Evolutionary conservation across 2,797 vertebrate genomes (phyloP), one percentile per base, ranked within the genome.

Genomic region (Mus caroli): DNA sequence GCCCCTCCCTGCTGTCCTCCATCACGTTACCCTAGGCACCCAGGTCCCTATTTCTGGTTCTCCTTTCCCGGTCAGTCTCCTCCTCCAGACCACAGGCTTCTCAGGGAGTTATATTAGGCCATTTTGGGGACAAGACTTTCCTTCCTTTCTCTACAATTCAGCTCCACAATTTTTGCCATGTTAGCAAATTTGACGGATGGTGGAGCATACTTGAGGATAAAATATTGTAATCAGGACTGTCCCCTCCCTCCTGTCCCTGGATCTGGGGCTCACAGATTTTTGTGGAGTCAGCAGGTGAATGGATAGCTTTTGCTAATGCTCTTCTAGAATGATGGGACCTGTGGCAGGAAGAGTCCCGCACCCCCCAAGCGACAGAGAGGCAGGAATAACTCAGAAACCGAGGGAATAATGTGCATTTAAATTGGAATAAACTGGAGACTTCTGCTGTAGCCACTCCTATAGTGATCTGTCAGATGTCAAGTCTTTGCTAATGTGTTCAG

Each of bases 201-300:
- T 95, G 85, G 90, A 76, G 75, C 96, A 94, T 0, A 69, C 95
- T 88, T 84, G 95, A 96, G 94, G 94, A 97, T 97, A 96, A 97
- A 95, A 97, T 97, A 97, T 92, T 97, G 88, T 95, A 96, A 97
- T 97, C 95, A 94, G 88, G 92, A 92, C 9, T 92, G 83, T 94
- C 90, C 90, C 93, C 86, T 91, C 86, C 77, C 7, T 62, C 56
- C 71, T 76, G 67, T 90, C 88, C 80, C 90, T 80, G 86, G 93
- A 73, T 95, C 92, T 89, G 92, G 76, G 26, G 52, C 92, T 93
- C 40, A 26, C 85, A 0, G 3, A 76, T 97, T 97, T 97, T 93
- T 97, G 96, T 85, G 83, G 95, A 97, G 90, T 97, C 97, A 97
- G 97, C 96, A 97, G 97, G 96, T 67, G 94, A 85, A 92, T 95